Percentiles rank a stretch among this genome's conserved stretches.
Conservation (phyloP, 2,113 vertebrate species). For the Ictalurus furcatus region DNA sequence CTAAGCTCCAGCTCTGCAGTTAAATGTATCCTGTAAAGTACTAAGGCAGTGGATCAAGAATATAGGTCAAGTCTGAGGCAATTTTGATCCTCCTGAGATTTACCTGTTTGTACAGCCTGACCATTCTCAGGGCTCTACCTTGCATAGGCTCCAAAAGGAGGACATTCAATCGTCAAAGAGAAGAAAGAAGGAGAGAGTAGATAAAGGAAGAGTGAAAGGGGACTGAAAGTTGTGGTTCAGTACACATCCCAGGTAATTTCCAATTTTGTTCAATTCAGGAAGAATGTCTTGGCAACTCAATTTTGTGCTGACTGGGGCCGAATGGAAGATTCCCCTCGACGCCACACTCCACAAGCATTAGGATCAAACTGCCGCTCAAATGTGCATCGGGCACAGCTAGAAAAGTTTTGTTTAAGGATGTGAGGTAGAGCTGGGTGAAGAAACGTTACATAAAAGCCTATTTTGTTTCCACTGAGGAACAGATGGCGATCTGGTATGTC, state of each 20-base stretch:
- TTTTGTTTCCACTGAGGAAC: conserved; percentile 42
- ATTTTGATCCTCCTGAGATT: conserved; percentile 23
- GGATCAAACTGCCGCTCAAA: conserved; percentile 1
- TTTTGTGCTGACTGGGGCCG: conserved; percentile 11
- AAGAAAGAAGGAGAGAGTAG: conserved; percentile 9
- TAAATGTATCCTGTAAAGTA: conserved; percentile 2
- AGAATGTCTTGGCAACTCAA: conserved; percentile 33
- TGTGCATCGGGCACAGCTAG: not conserved
- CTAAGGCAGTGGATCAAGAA: not conserved
- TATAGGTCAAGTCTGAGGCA: conserved; percentile 34
- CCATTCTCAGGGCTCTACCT: conserved; percentile 42
- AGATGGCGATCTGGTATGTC: conserved; percentile 42
- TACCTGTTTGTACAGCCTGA: conserved; percentile 45
- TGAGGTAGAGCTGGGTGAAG: conserved; percentile 24
- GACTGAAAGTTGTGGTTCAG: conserved; percentile 24
- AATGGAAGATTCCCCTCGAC: not conserved
- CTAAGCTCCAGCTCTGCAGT: not conserved
- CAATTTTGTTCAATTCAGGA: conserved; percentile 39
- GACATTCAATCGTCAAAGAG: conserved; percentile 25
- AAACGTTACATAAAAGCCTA: conserved; percentile 40
- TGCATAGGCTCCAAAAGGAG: conserved; percentile 29
- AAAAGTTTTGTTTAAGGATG: conserved; percentile 40
- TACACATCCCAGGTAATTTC: conserved; percentile 40
- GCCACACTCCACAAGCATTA: conserved; percentile 1
- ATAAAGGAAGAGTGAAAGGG: not conserved